phyloP scores from a whole-genome alignment of 1,140 invertebrate genomes.

The Mamestra configurata region DNA sequence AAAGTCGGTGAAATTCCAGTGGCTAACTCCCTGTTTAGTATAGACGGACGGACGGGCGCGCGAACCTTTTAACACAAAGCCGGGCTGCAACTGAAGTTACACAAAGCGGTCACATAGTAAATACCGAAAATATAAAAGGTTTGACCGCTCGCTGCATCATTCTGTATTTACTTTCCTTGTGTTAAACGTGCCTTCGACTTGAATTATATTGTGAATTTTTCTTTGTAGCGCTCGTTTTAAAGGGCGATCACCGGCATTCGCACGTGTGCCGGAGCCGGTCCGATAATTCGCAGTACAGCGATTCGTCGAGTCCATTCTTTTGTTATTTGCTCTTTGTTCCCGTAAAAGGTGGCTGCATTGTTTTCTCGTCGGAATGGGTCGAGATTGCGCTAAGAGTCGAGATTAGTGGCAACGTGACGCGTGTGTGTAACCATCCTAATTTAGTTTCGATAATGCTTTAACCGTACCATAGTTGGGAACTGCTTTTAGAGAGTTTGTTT shows the following conservation, averaged over 20 bases:
- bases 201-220: constrained; percentile 54
- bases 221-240: constrained; percentile 62
- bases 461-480: constrained; percentile 47
- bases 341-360: constrained; percentile 81
- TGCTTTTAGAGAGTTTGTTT: constrained; percentile 25
- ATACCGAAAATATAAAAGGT: constrained; percentile 57
- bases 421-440: constrained; percentile 73
- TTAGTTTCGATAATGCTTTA: constrained; percentile 65
- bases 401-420: constrained; percentile 83
- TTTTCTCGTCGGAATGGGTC: constrained; percentile 78
- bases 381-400: constrained; percentile 84
- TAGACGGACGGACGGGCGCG: constrained; percentile 60
- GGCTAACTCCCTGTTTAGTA: constrained; percentile 79
- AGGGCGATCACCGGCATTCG: constrained; percentile 64
- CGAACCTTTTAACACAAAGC: constrained; percentile 72
- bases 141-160: constrained; percentile 45
- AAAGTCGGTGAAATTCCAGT: constrained; percentile 78
- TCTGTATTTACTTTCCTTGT: constrained; percentile 50
- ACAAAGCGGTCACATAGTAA: constrained; percentile 64
- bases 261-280: constrained; percentile 68
- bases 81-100: constrained; percentile 61
- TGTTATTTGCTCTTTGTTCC: constrained; percentile 84
- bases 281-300: constrained; percentile 79
- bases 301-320: constrained; percentile 81
- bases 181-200: constrained; percentile 48